These are phyloP conservation scores for Macrobrachium nipponense DNA, from an alignment of 1,140 invertebrate genomes.

Conservation along the genomic window DNA sequence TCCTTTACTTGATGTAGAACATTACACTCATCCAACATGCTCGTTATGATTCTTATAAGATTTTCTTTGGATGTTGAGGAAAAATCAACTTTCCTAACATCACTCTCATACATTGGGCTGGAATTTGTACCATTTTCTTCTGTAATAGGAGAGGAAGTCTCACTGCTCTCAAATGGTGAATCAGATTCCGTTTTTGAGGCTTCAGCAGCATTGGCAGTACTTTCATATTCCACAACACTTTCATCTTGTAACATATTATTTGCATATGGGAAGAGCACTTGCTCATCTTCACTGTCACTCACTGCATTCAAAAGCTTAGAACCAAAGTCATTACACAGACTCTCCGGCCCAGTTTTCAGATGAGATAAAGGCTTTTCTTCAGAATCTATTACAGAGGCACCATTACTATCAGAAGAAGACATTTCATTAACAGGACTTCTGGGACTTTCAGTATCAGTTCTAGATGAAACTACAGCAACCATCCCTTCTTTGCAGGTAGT, in stretches of 20 bases:
- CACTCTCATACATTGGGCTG: slow-evolving; percentile 35
- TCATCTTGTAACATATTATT: slow-evolving; percentile 27
- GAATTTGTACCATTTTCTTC: background rate
- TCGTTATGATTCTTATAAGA: slow-evolving; percentile 43
- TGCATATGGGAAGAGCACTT: background rate
- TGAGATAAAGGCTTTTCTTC: too few relatives aligned
- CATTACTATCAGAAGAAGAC: too few relatives aligned
- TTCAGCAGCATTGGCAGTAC: background rate
- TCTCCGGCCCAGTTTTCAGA: too few relatives aligned
- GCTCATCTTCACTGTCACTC: background rate
- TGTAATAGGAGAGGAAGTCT: background rate
- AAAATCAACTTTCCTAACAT: slow-evolving; percentile 33
- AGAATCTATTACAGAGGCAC: too few relatives aligned
- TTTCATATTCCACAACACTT: slow-evolving; percentile 41
- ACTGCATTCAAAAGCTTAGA: background rate
- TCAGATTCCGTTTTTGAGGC: background rate
- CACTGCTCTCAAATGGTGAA: background rate
- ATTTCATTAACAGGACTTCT: too few relatives aligned
- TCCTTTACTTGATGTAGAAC: slow-evolving; percentile 41
- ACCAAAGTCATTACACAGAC: too few relatives aligned
- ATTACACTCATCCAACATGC: slow-evolving; percentile 47
- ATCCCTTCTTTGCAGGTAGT: too few relatives aligned
- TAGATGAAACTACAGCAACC: too few relatives aligned
- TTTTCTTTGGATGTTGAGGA: slow-evolving; percentile 48
- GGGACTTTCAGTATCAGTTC: too few relatives aligned